A percentile compares a stretch with the other conserved stretches of the same genome.
These are phyloP conservation scores for Noctua janthina DNA, from an alignment of 2,888 invertebrate species.

Conservation along the genomic window DNA sequence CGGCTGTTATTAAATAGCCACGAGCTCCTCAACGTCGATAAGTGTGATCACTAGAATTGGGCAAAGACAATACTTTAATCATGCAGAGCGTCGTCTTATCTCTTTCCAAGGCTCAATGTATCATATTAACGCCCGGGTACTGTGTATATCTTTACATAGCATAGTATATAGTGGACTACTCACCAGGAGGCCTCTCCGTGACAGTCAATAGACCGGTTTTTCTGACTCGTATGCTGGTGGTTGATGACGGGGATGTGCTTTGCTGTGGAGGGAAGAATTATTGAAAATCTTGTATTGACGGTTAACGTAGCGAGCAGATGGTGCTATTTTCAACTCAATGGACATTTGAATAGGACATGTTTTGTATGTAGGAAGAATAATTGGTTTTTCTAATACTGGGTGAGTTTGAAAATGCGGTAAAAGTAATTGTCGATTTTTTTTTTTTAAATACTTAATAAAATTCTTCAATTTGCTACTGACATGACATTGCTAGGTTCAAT, in stretches of 20 bases:
- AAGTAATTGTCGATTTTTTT: too few species aligned
- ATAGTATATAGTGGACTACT: constrained; percentile 57
- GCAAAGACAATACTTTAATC: too few species aligned
- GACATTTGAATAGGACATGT: not conserved
- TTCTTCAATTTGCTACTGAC: too few species aligned
- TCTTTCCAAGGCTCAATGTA: not conserved
- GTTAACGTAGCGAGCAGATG: not conserved
- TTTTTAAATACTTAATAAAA: too few species aligned
- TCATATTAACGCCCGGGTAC: not conserved
- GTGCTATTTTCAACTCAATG: not conserved
- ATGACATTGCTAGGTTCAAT: too few species aligned
- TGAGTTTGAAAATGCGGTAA: too few species aligned
- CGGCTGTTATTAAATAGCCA: too few species aligned
- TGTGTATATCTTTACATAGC: not conserved
- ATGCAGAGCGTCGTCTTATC: not conserved
- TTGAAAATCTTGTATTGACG: not conserved
- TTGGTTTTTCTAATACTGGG: too few species aligned
- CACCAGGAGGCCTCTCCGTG: constrained; percentile 96
- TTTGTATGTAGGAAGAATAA: not conserved
- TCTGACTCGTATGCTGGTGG: constrained; percentile 92
- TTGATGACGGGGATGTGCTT: constrained; percentile 86
- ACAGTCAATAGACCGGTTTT: constrained; percentile 96
- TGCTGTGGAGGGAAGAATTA: constrained; percentile 70
- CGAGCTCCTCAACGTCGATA: too few species aligned
- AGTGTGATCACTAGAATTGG: not conserved